Conservation (phyloP, 2,888 invertebrate genomes). For the Brenthis ino region DNA sequence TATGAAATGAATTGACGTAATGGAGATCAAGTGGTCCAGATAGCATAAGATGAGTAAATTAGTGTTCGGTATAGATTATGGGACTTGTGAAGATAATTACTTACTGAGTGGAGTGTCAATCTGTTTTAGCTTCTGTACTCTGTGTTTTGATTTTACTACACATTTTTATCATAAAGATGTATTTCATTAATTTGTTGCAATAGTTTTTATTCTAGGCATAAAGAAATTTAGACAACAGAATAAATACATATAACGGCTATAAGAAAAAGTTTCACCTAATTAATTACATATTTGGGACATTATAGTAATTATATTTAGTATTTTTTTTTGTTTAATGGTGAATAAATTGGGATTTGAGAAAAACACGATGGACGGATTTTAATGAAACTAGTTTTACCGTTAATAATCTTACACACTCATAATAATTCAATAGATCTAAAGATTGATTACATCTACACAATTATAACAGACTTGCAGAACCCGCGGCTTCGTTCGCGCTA, state of each 20-base stretch:
- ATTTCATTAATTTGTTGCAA: too few relatives aligned
- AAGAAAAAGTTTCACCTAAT: too few relatives aligned
- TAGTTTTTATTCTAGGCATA: too few relatives aligned
- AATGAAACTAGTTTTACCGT: not conserved
- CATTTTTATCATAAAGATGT: too few relatives aligned
- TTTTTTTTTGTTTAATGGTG: not conserved
- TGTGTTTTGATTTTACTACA: not conserved
- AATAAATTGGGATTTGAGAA: not conserved
- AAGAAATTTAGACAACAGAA: too few relatives aligned
- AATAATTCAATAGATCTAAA: too few relatives aligned
- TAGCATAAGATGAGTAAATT: slow-evolving; percentile 26
- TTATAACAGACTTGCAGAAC: too few relatives aligned
- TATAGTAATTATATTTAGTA: not conserved
- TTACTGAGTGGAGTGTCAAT: slow-evolving; percentile 48
- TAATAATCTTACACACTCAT: too few relatives aligned
- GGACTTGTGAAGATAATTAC: slow-evolving; percentile 22
- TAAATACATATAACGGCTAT: too few relatives aligned
- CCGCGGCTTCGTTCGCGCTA: too few relatives aligned
- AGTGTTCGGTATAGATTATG: slow-evolving; percentile 19
- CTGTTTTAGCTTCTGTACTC: slow-evolving; percentile 43
- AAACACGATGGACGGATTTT: not conserved
- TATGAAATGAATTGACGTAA: slow-evolving; percentile 20
- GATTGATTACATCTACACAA: too few relatives aligned
- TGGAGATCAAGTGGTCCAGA: slow-evolving; percentile 27
- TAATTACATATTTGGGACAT: too few relatives aligned